phyloP scores from a whole-genome alignment of 2,113 vertebrate genomes.

The Sinocyclocheilus maitianheensis region DNA sequence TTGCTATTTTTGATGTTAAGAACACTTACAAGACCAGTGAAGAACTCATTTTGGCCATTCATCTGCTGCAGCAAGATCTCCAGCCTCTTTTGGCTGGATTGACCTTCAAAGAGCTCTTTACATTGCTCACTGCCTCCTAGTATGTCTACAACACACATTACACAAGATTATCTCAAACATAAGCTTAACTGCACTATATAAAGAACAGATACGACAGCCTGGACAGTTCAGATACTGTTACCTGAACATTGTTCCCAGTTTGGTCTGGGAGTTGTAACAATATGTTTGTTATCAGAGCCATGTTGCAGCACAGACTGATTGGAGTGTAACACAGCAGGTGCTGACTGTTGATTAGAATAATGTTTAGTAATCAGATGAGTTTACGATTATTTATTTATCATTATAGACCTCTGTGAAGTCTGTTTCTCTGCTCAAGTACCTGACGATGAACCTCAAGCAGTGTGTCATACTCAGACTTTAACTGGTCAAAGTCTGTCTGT shows the following conservation, averaged over 20 bases:
- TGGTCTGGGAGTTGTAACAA: constrained; percentile 31
- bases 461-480: constrained; percentile 74
- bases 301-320: not conserved
- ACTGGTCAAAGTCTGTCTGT: constrained; percentile 72
- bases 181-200: not conserved
- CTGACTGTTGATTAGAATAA: constrained; percentile 21
- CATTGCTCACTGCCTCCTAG: constrained; percentile 68
- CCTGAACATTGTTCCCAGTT: constrained; percentile 37
- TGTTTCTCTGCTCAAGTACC: constrained; percentile 63
- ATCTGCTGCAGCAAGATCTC: constrained; percentile 76
- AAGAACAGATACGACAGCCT: not conserved
- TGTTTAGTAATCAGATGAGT: constrained; percentile 47
- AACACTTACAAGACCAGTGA: constrained; percentile 69
- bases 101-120: constrained; percentile 65
- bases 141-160: constrained; percentile 56
- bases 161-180: not conserved
- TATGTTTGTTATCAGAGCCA: constrained; percentile 20
- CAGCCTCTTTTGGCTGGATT: constrained; percentile 74
- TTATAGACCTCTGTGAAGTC: constrained; percentile 61
- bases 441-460: constrained; percentile 77
- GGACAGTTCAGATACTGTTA: not conserved
- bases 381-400: constrained; percentile 47
- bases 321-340: not conserved
- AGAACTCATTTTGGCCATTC: constrained; percentile 62
- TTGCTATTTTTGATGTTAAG: not conserved